Evolutionary conservation across 1,140 invertebrate genomes (phyloP).

Genomic region (Dermatophagoides farinae): DNA sequence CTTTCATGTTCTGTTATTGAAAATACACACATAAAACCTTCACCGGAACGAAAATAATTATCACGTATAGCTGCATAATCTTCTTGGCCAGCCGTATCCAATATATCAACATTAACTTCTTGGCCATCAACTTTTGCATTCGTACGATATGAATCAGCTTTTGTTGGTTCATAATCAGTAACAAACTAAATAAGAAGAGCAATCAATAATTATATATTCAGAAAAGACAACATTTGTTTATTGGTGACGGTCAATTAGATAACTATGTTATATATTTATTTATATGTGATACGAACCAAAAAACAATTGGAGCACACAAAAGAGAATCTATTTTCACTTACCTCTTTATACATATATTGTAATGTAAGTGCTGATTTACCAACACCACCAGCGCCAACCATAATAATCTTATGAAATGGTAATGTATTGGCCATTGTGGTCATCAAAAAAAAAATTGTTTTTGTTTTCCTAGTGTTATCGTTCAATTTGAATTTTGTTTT

Average conservation of each 20-base stretch:
- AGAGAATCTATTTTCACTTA: too few relatives aligned
- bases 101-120: slow-evolving; percentile 25
- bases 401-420: slow-evolving; percentile 31
- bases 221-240: background rate
- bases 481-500: too few relatives aligned
- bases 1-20: slow-evolving; percentile 28
- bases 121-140: slow-evolving; percentile 35
- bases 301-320: background rate
- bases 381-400: slow-evolving; percentile 38
- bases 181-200: slow-evolving; percentile 31
- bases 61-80: slow-evolving; percentile 30
- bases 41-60: slow-evolving; percentile 22
- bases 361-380: slow-evolving; percentile 38
- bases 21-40: slow-evolving; percentile 30
- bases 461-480: background rate
- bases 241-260: background rate
- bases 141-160: slow-evolving; percentile 36
- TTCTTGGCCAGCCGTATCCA: slow-evolving; percentile 32
- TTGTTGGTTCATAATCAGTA: slow-evolving; percentile 39
- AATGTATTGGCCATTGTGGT: background rate
- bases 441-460: too few relatives aligned
- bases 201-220: background rate
- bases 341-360: slow-evolving; percentile 41
- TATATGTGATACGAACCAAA: too few relatives aligned
- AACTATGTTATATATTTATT: too few relatives aligned